Conservation (phyloP, 2,113 vertebrate genomes). For the Serilophus lunatus region DNA sequence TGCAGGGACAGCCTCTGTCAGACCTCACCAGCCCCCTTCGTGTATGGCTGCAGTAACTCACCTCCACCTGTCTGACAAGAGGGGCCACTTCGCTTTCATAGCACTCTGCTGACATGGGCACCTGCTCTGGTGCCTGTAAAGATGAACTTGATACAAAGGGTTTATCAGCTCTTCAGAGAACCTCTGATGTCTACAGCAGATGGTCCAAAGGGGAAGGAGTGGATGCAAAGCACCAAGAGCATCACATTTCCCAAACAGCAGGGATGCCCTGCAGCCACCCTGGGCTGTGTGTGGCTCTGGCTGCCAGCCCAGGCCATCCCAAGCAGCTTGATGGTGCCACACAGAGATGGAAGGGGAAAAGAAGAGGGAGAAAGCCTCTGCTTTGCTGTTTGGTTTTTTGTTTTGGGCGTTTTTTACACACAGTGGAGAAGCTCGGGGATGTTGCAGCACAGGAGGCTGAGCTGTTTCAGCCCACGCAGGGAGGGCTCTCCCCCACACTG, state of each 20-base stretch:
- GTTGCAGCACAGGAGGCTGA: not conserved
- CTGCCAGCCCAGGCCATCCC: not conserved
- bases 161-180: not conserved
- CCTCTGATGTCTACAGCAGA: not conserved
- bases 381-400: rapidly evolving
- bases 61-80: not conserved
- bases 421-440: not conserved
- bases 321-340: not conserved
- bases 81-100: not conserved
- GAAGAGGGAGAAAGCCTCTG: not conserved
- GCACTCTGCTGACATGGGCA: not conserved
- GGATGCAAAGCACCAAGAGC: not conserved
- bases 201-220: not conserved
- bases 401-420: not conserved
- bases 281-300: rapidly evolving
- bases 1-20: rapidly evolving
- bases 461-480: not conserved
- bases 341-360: rapidly evolving
- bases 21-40: not conserved
- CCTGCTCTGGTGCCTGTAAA: not conserved
- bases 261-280: not conserved
- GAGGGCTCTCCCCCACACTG: not conserved
- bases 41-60: rapidly evolving
- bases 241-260: too few relatives aligned
- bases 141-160: not conserved